A percentile compares a stretch with the other conserved stretches of the same genome.
Evolutionary conservation across 2,888 invertebrate species (phyloP).

Genomic region (Gortyna flavago): DNA sequence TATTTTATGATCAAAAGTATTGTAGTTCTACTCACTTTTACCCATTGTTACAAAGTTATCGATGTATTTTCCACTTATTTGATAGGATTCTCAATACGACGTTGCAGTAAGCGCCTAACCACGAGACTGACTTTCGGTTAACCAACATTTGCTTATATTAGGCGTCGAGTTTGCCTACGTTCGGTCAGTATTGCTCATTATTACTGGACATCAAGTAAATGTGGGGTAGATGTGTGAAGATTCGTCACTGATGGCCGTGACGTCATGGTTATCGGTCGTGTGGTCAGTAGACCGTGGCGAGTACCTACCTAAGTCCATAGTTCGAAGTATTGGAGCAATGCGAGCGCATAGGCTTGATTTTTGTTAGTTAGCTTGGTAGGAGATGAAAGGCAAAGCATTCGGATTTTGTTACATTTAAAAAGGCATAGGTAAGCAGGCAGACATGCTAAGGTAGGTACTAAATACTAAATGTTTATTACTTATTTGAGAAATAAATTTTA

Average conservation of each 20-base stretch:
- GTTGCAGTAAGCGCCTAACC: conserved; percentile 41
- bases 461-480: no score
- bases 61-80: conserved; percentile 45
- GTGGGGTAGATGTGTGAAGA: conserved; percentile 21
- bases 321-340: conserved; percentile 19
- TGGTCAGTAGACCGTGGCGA: conserved; percentile 14
- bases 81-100: conserved; percentile 54
- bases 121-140: conserved; percentile 56
- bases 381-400: not conserved
- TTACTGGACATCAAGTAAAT: conserved; percentile 3
- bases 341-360: not conserved
- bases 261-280: conserved; percentile 23
- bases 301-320: not conserved
- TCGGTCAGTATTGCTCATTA: conserved; percentile 27
- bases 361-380: not conserved
- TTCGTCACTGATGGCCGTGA: conserved; percentile 26
- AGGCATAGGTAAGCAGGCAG: not conserved
- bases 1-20: not conserved
- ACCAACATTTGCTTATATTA: conserved; percentile 56
- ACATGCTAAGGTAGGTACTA: not conserved
- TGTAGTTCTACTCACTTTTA: conserved; percentile 66
- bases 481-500: no score
- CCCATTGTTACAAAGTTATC: conserved; percentile 61
- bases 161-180: conserved; percentile 33
- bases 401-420: not conserved